Percentiles rank a stretch among this genome's conserved stretches.
phyloP scores from a whole-genome alignment of 2,888 invertebrate genomes.

The Agapostemon virescens region DNA sequence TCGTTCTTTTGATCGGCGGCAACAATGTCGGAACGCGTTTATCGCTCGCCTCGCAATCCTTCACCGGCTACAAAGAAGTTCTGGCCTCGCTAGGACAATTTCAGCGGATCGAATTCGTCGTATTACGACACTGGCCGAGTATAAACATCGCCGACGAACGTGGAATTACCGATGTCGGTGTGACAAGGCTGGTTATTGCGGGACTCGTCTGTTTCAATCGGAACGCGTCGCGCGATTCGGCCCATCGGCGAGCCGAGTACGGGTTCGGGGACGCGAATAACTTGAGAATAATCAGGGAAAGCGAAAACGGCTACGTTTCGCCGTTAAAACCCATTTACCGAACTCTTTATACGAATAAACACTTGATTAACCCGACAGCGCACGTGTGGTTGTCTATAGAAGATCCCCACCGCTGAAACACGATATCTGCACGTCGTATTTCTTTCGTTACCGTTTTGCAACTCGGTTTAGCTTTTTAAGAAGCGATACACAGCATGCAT shows the following conservation, averaged over 20 bases:
- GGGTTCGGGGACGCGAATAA: background rate
- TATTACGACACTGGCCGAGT: background rate
- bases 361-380: background rate
- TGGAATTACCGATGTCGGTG: background rate
- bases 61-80: background rate
- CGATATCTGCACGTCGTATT: background rate
- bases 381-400: background rate
- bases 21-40: constrained; percentile 24
- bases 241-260: background rate
- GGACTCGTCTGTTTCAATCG: background rate
- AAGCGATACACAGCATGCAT: background rate
- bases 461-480: background rate
- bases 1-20: constrained; percentile 39
- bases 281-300: background rate
- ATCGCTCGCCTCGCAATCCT: constrained; percentile 27
- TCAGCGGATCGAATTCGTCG: constrained; percentile 5
- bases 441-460: background rate
- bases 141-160: constrained; percentile 5
- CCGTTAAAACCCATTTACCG: no score
- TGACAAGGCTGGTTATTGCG: background rate
- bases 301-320: background rate
- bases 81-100: background rate
- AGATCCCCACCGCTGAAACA: background rate
- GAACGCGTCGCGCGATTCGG: background rate
- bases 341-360: background rate